Conservation (phyloP, 2,888 invertebrate genomes). For the Harpalus rufipes region DNA sequence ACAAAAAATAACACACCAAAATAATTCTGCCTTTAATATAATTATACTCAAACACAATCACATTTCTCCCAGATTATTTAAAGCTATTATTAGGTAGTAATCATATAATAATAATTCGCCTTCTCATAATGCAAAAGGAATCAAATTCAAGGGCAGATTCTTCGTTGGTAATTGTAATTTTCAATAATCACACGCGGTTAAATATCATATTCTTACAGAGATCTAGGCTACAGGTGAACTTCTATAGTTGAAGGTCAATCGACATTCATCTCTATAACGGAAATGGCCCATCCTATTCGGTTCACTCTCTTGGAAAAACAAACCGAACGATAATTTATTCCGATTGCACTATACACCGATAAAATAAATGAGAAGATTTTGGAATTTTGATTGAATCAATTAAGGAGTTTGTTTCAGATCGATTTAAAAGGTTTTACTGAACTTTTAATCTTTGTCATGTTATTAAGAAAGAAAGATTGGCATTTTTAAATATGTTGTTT, state of each 20-base stretch:
- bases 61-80: not conserved
- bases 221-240: constrained; percentile 57
- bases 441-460: not conserved
- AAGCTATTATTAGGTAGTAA: constrained; percentile 19
- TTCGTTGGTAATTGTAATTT: constrained; percentile 50
- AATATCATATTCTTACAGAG: constrained; percentile 49
- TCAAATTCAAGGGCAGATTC: constrained; percentile 53
- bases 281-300: constrained; percentile 39
- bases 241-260: constrained; percentile 53
- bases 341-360: constrained; percentile 21
- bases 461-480: not conserved
- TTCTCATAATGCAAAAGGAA: constrained; percentile 10
- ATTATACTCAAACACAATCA: not conserved
- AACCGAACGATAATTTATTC: constrained; percentile 33
- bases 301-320: constrained; percentile 18
- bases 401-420: constrained; percentile 6
- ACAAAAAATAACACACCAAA: not conserved
- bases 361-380: constrained; percentile 26
- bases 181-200: constrained; percentile 46
- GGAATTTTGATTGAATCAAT: constrained; percentile 39
- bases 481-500: not conserved
- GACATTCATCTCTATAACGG: constrained; percentile 40
- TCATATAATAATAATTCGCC: not conserved
- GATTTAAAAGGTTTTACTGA: constrained; percentile 21
- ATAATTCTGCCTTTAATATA: not conserved